Evolutionary conservation across 1,140 invertebrate genomes (phyloP), one percentile per base, ranked within the genome.

Genomic region (Bilobella aurantiaca): DNA sequence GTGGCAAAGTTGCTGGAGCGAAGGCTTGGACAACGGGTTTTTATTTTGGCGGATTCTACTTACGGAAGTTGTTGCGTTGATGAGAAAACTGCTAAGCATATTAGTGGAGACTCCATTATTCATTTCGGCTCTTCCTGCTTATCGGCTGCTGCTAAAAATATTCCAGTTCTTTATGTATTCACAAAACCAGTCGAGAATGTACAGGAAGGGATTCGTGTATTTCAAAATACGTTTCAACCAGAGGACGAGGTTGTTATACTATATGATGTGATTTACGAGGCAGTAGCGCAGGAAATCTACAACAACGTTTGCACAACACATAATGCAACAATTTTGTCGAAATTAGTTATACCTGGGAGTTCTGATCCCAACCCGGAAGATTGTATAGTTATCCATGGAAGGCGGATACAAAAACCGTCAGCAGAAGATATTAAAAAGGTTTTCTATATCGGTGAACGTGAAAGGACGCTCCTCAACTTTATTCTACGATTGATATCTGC

Each of bases 21-120:
- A 56, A 73, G 63, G 29, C 73, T 83, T 46, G 77, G 80, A 23
- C 77, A 78, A 65, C 83, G 86, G 74, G 75, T 93, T 0, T 95
- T 87, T 74, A 87, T 96, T 73, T 78, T 96, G 27, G 92, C 88
- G n/a, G 93, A 97, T 74, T 93, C 91, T 23, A 88, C 91, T 12
- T 96, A 93, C 79, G 91, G 90, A 73, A 96, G 91, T 77, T 98
- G 93, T 77, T 98, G 93, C 79, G 86, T 94, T 3, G 93, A 98
- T 79, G 90, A 93, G 78, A 84, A 94, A 34, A 87, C 91, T 46
- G 90, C 91, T 3, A 84, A 89, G 75, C 93, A 96, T 78, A 77
- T 79, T 47, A 82, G 87, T n/a, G 86, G 86, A 0, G 88, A 96
- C 79, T 85, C 85, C 58, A 79, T 96, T 12, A 85, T 97, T 69